A percentile compares a stretch with the other conserved stretches of the same genome.
Conservation (phyloP, 2,113 vertebrate genomes). For the Dissostichus mawsoni region DNA sequence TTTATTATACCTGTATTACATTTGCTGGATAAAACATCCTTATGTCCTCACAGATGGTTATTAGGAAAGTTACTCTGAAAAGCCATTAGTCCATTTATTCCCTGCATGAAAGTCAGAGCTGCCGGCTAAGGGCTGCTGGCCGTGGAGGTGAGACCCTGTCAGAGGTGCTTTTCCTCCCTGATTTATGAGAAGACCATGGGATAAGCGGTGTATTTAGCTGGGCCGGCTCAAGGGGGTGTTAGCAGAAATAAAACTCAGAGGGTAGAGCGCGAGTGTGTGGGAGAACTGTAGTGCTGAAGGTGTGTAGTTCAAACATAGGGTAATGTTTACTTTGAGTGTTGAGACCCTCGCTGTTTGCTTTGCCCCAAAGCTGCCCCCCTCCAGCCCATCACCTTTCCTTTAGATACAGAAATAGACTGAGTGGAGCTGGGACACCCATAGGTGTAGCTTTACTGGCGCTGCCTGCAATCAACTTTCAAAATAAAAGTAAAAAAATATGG, state of each 20-base stretch:
- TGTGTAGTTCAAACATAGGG: slow-evolving; percentile 85
- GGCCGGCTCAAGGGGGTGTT: slow-evolving; percentile 65
- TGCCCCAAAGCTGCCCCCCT: slow-evolving; percentile 57
- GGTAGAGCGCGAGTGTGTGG: slow-evolving; percentile 70
- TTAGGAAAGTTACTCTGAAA: slow-evolving; percentile 49
- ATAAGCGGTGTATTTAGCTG: slow-evolving; percentile 79
- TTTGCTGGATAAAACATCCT: slow-evolving; percentile 37
- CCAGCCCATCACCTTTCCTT: slow-evolving; percentile 68
- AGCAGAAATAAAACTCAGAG: slow-evolving; percentile 65
- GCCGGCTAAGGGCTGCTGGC: slow-evolving; percentile 47
- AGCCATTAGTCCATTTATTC: slow-evolving; percentile 49
- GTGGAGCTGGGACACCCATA: slow-evolving; percentile 67
- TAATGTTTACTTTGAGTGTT: slow-evolving; percentile 80
- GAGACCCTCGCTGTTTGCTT: slow-evolving; percentile 82
- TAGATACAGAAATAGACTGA: slow-evolving; percentile 75
- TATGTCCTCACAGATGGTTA: slow-evolving; percentile 26
- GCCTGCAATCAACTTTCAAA: slow-evolving; percentile 40
- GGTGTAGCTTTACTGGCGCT: slow-evolving; percentile 52
- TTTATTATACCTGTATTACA: slow-evolving; percentile 43
- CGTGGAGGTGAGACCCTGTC: slow-evolving; percentile 75
- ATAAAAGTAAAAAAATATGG: slow-evolving; percentile 38
- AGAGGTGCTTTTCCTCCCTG: slow-evolving; percentile 75
- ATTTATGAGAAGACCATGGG: slow-evolving; percentile 74
- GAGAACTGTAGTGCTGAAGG: slow-evolving; percentile 73
- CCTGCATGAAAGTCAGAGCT: slow-evolving; percentile 49